Conservation (phyloP, 2,797 vertebrate species). For the Gobionotothen gibberifrons region DNA sequence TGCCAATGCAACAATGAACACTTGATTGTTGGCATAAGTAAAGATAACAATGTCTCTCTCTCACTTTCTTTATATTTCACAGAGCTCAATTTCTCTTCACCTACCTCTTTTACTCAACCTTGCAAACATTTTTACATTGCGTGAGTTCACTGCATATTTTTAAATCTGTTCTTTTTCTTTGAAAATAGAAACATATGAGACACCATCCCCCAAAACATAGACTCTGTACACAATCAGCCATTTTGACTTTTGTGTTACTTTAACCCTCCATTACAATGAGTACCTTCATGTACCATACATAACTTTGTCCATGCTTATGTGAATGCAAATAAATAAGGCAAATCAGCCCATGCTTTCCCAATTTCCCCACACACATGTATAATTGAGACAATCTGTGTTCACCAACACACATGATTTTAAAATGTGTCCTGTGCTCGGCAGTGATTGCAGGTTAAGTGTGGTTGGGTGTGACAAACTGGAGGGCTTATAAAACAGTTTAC, state of each 20-base stretch:
- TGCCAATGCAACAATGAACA: slow-evolving; percentile 58
- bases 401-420: slow-evolving; percentile 7
- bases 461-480: slow-evolving; percentile 11
- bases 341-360: neutral
- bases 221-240: slow-evolving; percentile 1
- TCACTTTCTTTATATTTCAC: slow-evolving; percentile 22
- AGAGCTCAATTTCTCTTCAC: slow-evolving; percentile 13
- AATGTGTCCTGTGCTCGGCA: slow-evolving; percentile 27
- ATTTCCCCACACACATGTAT: neutral
- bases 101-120: neutral
- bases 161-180: neutral
- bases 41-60: slow-evolving; percentile 65
- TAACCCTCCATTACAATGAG: slow-evolving; percentile 14
- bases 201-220: neutral
- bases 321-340: slow-evolving; percentile 15
- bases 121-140: neutral
- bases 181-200: slow-evolving; percentile 2
- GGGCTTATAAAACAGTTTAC: slow-evolving; percentile 61
- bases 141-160: neutral
- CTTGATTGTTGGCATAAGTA: slow-evolving; percentile 73
- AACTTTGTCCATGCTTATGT: slow-evolving; percentile 7
- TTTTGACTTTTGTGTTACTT: slow-evolving; percentile 23
- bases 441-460: slow-evolving; percentile 42
- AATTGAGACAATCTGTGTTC: slow-evolving; percentile 38
- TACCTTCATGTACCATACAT: slow-evolving; percentile 13